phyloP scores from a whole-genome alignment of 2,113 vertebrate species.

The Ifrita kowaldi region DNA sequence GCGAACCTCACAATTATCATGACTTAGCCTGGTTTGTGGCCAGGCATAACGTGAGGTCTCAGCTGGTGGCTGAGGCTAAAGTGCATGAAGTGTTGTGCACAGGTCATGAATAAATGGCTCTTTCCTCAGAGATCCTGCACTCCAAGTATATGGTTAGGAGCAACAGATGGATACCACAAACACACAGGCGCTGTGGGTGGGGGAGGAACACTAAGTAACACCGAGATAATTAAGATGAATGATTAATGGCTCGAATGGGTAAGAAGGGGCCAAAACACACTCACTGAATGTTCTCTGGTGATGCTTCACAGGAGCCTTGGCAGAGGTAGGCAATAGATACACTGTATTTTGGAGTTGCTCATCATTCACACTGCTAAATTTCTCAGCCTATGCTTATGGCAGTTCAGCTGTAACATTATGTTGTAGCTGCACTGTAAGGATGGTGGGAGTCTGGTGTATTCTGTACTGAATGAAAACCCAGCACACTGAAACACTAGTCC shows the following conservation, averaged over 20 bases:
- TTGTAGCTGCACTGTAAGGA: not conserved
- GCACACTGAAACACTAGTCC: not conserved
- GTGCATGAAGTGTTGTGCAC: not conserved
- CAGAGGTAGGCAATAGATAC: not conserved
- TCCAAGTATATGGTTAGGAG: not conserved
- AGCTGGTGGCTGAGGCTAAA: not conserved
- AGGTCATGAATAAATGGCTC: not conserved
- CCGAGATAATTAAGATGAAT: not conserved
- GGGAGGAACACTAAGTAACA: conserved; percentile 38
- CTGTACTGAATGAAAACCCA: not conserved
- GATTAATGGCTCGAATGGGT: conserved; percentile 11
- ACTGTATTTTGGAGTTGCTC: not conserved
- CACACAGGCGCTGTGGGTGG: not conserved
- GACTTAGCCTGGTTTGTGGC: not conserved
- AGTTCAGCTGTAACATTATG: not conserved
- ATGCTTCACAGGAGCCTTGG: not conserved
- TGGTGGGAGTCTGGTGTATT: not conserved
- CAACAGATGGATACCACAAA: conserved; percentile 42
- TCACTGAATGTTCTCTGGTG: not conserved
- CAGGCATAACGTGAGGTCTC: not conserved
- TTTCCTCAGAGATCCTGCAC: not conserved
- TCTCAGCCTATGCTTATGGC: not conserved
- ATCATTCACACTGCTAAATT: not conserved
- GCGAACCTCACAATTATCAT: accelerated
- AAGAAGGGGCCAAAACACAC: not conserved